Evolutionary conservation across 1,140 invertebrate species (phyloP).

Genomic region (Papilio dardanus): DNA sequence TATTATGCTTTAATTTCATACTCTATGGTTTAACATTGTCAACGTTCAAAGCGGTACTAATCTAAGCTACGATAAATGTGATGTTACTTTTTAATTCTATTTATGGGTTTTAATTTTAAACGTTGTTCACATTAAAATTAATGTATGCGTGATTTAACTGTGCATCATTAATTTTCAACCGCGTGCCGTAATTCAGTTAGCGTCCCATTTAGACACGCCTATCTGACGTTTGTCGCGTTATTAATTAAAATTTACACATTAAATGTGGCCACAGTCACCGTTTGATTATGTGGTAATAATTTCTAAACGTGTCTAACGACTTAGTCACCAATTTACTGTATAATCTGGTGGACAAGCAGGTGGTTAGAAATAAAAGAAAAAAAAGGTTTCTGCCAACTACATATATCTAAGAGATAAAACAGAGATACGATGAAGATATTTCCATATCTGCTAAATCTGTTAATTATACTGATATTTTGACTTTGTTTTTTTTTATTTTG

Average conservation of each 20-base stretch:
- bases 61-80: neutral
- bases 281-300: constrained; percentile 9
- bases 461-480: neutral
- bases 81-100: neutral
- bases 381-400: neutral
- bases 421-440: neutral
- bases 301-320: neutral
- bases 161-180: constrained; percentile 13
- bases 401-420: no score
- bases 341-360: neutral
- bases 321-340: neutral
- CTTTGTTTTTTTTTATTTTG: neutral
- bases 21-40: neutral
- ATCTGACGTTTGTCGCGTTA: constrained; percentile 21
- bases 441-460: neutral
- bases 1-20: no score
- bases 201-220: constrained; percentile 19
- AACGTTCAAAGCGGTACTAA: neutral
- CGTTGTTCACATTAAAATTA: neutral
- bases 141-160: constrained; percentile 1
- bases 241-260: constrained; percentile 21
- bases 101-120: constrained; percentile 7
- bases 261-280: constrained; percentile 11
- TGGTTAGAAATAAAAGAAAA: neutral
- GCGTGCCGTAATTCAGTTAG: constrained; percentile 23